A percentile compares a stretch with the other conserved stretches of the same genome.
Evolutionary conservation across 2,113 vertebrate genomes (phyloP).

Genomic region (Budorcas taxicolor): DNA sequence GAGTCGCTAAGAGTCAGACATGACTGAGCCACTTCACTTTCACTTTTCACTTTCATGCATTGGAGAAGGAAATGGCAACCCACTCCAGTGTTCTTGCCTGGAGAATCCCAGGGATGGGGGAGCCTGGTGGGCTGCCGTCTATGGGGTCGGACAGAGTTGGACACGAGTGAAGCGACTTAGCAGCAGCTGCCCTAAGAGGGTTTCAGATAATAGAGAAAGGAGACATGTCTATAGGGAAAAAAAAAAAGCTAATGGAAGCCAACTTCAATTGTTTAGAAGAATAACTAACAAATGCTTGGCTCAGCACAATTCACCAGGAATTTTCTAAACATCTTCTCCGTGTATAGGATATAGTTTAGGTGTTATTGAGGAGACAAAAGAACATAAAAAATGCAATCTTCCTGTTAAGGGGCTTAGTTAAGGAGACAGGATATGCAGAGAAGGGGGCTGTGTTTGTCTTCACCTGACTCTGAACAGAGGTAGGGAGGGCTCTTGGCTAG

Average conservation of each 20-base stretch:
- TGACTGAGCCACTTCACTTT: no score
- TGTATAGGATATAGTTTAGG: not conserved
- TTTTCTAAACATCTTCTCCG: not conserved
- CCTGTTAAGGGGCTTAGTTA: not conserved
- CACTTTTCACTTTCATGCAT: no score
- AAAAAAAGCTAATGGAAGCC: not conserved
- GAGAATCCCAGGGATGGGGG: no score
- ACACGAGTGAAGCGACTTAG: no score
- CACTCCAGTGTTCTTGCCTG: no score
- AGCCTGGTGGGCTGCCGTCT: no score
- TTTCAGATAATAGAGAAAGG: not conserved
- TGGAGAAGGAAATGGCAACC: no score
- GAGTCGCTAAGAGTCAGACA: no score
- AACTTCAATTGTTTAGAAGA: not conserved
- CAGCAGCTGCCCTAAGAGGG: not conserved
- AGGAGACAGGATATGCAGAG: not conserved
- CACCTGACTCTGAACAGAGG: not conserved
- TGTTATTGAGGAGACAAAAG: not conserved
- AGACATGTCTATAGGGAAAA: not conserved
- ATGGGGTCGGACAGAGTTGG: no score
- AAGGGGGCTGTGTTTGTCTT: not conserved
- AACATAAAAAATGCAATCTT: conserved; percentile 33
- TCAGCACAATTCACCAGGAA: conserved; percentile 28
- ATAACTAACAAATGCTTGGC: not conserved
- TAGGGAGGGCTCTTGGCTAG: not conserved